phyloP scores from a whole-genome alignment of 2,888 invertebrate species.

The Lycophotia porphyrea region DNA sequence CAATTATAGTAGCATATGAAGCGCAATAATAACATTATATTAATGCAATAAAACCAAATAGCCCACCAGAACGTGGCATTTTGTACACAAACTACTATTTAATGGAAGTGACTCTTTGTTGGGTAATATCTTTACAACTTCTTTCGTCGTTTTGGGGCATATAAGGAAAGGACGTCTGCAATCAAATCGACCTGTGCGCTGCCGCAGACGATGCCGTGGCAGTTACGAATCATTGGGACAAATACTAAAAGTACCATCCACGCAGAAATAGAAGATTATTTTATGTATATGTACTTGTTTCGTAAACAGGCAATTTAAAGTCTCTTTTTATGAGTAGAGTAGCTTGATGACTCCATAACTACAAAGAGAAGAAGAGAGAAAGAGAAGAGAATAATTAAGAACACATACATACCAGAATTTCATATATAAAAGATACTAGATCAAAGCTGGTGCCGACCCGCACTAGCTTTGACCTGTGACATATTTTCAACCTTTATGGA shows the following conservation, averaged over 20 bases:
- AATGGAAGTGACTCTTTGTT: slow-evolving; percentile 57
- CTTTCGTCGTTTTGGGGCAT: background rate
- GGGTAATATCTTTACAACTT: background rate
- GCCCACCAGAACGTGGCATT: slow-evolving; percentile 68
- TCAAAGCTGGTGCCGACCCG: no score
- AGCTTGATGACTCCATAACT: background rate
- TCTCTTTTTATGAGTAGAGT: no score
- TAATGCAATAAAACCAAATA: slow-evolving; percentile 76
- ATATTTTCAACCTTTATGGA: background rate
- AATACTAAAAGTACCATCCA: background rate
- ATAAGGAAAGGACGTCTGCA: background rate
- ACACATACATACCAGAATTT: background rate
- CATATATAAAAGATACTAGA: background rate
- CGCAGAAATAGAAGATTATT: no score
- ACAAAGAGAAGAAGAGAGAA: no score
- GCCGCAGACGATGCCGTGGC: background rate
- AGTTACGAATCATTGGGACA: background rate
- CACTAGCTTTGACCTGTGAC: background rate
- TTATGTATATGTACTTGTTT: no score
- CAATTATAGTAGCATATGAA: slow-evolving; percentile 65
- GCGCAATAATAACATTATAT: slow-evolving; percentile 74
- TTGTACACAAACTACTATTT: slow-evolving; percentile 29
- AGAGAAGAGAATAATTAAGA: background rate
- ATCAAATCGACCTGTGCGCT: background rate
- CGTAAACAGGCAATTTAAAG: no score